Base-by-base conservation (phyloP, 2,888 invertebrate species). In the Mesoligia furuncula region DNA sequence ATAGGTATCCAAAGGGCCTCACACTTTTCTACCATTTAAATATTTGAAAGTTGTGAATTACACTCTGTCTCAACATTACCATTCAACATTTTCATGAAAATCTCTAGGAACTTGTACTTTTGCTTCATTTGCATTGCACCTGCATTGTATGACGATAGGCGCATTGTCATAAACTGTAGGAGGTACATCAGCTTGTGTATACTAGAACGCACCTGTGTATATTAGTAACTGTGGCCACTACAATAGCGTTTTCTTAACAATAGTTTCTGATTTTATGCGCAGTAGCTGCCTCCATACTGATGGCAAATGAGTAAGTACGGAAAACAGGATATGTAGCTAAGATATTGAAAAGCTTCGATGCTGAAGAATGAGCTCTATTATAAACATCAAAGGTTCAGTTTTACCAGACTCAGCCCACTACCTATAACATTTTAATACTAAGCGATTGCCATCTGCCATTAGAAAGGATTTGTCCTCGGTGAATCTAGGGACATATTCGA, bases 141-240 rank as follows among this genome's bases (percentile, higher is more conserved):
- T 68, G 79, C 71, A 54, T 66, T 73, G 59, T 61, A 31, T 77
- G 67, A 57, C 59, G 70, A 45, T 72, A 24, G 17, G 4, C 4
- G 3, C 54, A 57, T 69, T 82, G 67, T 77, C 73, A 71, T 73
- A 62, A 70, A 66, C 62, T 65, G 64, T 51, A n/a, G 15, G 11
- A 54, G 51, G 69, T 71, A 61, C 39, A 70, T 74, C 79, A 51
- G 54, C 39, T 45, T 75, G 76, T 42, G 71, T 77, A 15, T 24
- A 70, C 45, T 62, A n/a, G 65, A 39, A 75, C 27, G 31, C 79
- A 82, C 64, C 75, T 85, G 79, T 78, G 64, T 67, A 81, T 39
- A 73, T 75, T n/a, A 24, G 57, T 65, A 9, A 57, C 27, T 51
- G 31, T 51, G 59, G 27, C 24, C 20, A 57, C 2, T 3, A 75